A percentile compares a stretch with the other conserved stretches of the same genome.
Evolutionary conservation across 2,797 vertebrate genomes (phyloP).

Genomic region (Myoxocephalus aenaeus): DNA sequence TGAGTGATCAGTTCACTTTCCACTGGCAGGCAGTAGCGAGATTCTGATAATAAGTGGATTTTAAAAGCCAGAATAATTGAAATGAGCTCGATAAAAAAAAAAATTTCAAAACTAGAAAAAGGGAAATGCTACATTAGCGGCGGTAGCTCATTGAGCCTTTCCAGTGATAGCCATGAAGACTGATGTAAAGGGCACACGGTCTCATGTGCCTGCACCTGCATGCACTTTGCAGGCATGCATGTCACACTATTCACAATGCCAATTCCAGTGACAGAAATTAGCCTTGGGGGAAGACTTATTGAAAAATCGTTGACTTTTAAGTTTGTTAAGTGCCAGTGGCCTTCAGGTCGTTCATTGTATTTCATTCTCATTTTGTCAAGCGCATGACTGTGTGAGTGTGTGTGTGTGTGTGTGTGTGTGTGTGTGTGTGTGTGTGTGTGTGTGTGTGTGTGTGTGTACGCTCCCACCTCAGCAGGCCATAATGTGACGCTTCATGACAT

Average conservation of each 20-base stretch:
- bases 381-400: conserved; percentile 2
- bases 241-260: conserved; percentile 47
- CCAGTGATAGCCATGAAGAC: conserved; percentile 7
- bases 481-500: conserved; percentile 77
- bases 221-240: conserved; percentile 55
- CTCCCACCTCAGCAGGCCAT: conserved; percentile 56
- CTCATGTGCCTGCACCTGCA: conserved; percentile 20
- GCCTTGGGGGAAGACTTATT: conserved; percentile 79
- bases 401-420: conserved; percentile 9
- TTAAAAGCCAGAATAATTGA: conserved; percentile 40
- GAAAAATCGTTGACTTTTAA: conserved; percentile 85
- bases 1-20: conserved; percentile 70
- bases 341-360: conserved; percentile 67
- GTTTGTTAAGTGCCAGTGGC: conserved; percentile 78
- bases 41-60: conserved; percentile 23
- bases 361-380: conserved; percentile 55
- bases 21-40: conserved; percentile 26
- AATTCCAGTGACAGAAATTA: conserved; percentile 70
- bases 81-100: conserved; percentile 8
- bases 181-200: conserved; percentile 31
- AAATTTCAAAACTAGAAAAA: background rate
- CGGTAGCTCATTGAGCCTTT: conserved; percentile 3
- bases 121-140: background rate
- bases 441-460: conserved; percentile 27
- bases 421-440: conserved; percentile 20